phyloP scores from a whole-genome alignment of 2,797 vertebrate genomes.

The Pterois miles region DNA sequence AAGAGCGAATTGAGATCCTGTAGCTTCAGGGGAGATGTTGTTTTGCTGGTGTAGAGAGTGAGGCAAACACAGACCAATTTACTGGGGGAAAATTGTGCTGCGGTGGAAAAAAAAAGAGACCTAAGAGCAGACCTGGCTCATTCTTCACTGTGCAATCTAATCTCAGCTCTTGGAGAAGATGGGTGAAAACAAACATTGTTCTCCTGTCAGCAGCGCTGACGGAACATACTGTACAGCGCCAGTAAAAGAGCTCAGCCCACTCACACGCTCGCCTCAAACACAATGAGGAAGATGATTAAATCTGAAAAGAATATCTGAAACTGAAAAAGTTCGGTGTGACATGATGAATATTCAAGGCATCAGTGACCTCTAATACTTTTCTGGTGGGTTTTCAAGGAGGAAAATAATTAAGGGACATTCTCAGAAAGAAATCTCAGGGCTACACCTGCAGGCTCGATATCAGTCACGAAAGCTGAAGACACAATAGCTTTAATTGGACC shows the following conservation, averaged over 20 bases:
- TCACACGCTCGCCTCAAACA: conserved; percentile 12
- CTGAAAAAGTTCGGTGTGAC: conserved; percentile 33
- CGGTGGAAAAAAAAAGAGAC: conserved; percentile 39
- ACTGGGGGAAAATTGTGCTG: conserved; percentile 75
- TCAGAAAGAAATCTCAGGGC: conserved; percentile 28
- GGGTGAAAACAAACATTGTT: conserved; percentile 76
- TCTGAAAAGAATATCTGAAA: conserved; percentile 15
- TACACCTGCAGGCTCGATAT: conserved; percentile 7
- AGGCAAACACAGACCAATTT: conserved; percentile 83
- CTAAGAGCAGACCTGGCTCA: conserved; percentile 66
- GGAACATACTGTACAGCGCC: conserved; percentile 48
- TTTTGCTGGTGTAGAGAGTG: conserved; percentile 72
- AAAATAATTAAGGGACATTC: conserved; percentile 32
- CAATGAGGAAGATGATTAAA: conserved; percentile 37
- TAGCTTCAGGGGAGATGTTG: conserved; percentile 73
- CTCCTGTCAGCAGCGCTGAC: conserved; percentile 63
- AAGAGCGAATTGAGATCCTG: conserved; percentile 72
- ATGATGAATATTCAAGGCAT: conserved; percentile 65
- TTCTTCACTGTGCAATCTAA: conserved; percentile 81
- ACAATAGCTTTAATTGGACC: conserved; percentile 20
- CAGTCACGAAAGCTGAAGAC: conserved; percentile 2
- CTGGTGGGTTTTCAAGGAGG: conserved; percentile 21
- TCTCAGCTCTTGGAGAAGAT: conserved; percentile 72
- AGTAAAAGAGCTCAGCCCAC: conserved; percentile 54
- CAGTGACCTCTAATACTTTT: conserved; percentile 54